Base-by-base conservation (phyloP, 2,888 invertebrate species). In the Lithophane semibrunnea region DNA sequence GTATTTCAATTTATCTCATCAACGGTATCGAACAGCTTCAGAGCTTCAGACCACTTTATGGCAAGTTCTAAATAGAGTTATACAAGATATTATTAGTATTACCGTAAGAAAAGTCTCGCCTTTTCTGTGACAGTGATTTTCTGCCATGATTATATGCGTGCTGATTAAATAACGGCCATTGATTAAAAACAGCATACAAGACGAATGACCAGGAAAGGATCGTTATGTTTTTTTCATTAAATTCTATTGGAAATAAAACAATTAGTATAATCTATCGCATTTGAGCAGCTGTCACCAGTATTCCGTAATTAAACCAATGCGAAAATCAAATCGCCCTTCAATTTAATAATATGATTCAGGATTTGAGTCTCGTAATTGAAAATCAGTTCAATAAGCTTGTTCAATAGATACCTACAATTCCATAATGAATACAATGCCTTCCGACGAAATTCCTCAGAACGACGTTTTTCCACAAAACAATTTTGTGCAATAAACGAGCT, bases 1-100 rank as follows among this genome's bases (percentile, higher is more conserved):
- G 13, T 68, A 67, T 64, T 52, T 64, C 65, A 84, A 84, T 84
- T 61, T 84, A 68, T 56, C 64, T 82, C 61, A 79, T 73, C 68
- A 79, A 75, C 61, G 56, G 60, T 58, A 70, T 71, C 44, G 76
- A 76, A 73, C 54, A 47, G 68, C 37, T 65, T 75, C 52, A 58
- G 56, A 54, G 44, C 44, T 44, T 44, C 44, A 44, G 44, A 44
- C 18, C 64, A 67, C 58, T 54, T 60, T n/a, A 37, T 5, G 37
- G 37, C 18, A 47, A 72, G 13, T 56, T 49, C n/a, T 13, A 49
- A 67, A 71, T n/a, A 64, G 12, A 52, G 24, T n/a, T n/a, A 63
- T 44, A 44, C 16, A 0, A 13, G 12, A 29, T 49, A 24, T 29
- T 18, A 58, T 58, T 16, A 56, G 13, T 67, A 67, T 63, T 49